Evolutionary conservation across 2,888 invertebrate species (phyloP), one percentile per base, ranked within the genome.

Genomic region (Ophioninae sp.): DNA sequence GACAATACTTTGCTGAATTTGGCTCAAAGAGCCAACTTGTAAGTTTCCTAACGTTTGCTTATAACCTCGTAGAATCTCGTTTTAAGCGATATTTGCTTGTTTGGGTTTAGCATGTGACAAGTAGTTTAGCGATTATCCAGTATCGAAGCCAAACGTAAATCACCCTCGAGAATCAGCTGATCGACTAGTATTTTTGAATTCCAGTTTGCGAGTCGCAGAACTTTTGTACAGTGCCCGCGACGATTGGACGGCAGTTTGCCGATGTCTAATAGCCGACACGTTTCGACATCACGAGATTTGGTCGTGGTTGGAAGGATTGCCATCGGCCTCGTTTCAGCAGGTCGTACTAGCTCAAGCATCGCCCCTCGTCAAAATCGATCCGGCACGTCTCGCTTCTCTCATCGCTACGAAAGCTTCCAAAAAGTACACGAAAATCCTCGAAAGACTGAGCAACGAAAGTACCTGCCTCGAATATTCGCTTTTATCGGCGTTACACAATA

Each of bases 231-330:
- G 90, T 8, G 92, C 90, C 30, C 88, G 90, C 50, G 92, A 92
- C 76, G 92, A 93, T 82, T 93, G 92, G 92, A 84, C 89, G 30
- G 89, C 92, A 0, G 93, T 93, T 21, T 92, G 92, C 83, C 89
- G 88, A 85, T 93, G 92, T 80, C 89, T 93, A 87, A 89, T 91
- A 70, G 82, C 88, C 13, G 91, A 93, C 85, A 80, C 88, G 10
- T 86, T 86, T 6, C 87, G 92, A 67, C 90, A 91, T 79, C 87
- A 89, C 41, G 92, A 92, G 39, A 88, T 93, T 17, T 91, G 92
- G 90, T 84, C 89, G 37, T 91, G 92, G 89, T 80, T 93, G 7
- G 91, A 92, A 69, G 88, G 88, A 81, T 83, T 93, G 62, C 81
- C 91, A 8, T 81, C 87, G 0, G 88, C 81, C 69, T 89, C 89